Conservation (phyloP, 2,113 vertebrate species). For the Oplegnathus fasciatus region DNA sequence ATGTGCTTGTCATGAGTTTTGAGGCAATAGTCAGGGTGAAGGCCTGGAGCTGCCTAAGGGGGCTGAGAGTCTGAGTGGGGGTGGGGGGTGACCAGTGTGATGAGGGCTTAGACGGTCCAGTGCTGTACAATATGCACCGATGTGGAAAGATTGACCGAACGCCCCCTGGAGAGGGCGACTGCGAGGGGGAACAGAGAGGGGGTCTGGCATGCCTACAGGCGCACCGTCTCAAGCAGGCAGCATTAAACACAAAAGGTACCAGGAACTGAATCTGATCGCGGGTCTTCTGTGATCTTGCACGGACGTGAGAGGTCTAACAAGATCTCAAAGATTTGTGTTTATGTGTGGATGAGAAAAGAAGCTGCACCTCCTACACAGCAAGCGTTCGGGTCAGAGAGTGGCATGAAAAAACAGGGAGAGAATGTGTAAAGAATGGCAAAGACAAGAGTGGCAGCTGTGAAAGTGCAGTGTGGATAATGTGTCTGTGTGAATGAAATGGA, state of each 20-base stretch:
- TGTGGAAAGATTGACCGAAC: slow-evolving; percentile 59
- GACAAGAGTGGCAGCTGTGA: slow-evolving; percentile 43
- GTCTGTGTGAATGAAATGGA: neutral
- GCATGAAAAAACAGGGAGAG: slow-evolving; percentile 15
- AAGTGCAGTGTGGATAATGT: slow-evolving; percentile 14
- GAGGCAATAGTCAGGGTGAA: slow-evolving; percentile 57
- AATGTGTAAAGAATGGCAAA: slow-evolving; percentile 14
- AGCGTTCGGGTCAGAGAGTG: slow-evolving; percentile 47
- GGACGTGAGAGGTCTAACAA: slow-evolving; percentile 20
- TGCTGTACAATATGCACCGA: slow-evolving; percentile 38
- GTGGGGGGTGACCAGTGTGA: slow-evolving; percentile 31
- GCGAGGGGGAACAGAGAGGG: slow-evolving; percentile 2
- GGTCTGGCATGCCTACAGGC: slow-evolving; percentile 38
- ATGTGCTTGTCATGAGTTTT: slow-evolving; percentile 83
- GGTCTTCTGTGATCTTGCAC: slow-evolving; percentile 34
- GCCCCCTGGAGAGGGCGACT: slow-evolving; percentile 35
- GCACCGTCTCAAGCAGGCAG: slow-evolving; percentile 12
- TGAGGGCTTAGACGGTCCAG: slow-evolving; percentile 50
- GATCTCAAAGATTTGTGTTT: slow-evolving; percentile 40
- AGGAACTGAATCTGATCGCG: slow-evolving; percentile 27
- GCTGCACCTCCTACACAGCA: slow-evolving; percentile 36
- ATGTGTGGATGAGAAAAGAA: slow-evolving; percentile 37
- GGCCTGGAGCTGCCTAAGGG: slow-evolving; percentile 53
- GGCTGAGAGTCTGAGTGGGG: slow-evolving; percentile 22
- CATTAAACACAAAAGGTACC: slow-evolving; percentile 24